Conservation (phyloP, 2,113 vertebrate species). For the Phocoena phocoena region DNA sequence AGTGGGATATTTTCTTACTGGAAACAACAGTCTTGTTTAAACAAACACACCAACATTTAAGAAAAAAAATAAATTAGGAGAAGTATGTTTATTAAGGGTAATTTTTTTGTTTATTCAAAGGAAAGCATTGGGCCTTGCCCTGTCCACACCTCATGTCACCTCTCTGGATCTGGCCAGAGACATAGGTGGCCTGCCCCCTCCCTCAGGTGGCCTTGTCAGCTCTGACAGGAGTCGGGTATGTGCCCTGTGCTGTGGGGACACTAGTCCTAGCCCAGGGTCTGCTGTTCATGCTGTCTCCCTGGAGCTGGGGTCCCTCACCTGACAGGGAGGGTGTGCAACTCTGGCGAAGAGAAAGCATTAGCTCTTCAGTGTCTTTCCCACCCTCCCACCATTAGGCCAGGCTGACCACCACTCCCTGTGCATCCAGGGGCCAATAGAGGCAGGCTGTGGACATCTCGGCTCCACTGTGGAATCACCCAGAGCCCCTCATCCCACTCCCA, state of each 20-base stretch:
- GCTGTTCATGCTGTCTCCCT: too few species aligned
- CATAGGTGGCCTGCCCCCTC: fast-evolving
- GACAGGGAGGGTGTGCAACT: background rate
- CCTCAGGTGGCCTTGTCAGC: background rate
- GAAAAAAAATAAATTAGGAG: background rate
- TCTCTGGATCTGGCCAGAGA: background rate
- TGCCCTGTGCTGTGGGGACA: fast-evolving
- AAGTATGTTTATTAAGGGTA: background rate
- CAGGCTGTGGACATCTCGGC: too few species aligned
- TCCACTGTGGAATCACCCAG: background rate
- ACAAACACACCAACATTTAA: background rate
- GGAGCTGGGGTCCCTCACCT: background rate
- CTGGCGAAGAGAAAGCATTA: background rate
- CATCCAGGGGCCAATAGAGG: background rate
- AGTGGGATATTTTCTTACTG: background rate
- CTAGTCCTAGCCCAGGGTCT: background rate
- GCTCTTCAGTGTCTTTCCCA: background rate
- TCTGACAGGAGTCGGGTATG: background rate
- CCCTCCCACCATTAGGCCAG: background rate
- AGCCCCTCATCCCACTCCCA: background rate
- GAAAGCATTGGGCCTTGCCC: background rate
- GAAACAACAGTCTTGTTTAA: background rate
- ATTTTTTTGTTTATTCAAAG: background rate
- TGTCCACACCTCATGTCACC: background rate
- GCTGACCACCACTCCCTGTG: background rate